Conservation (phyloP, 2,888 invertebrate species). For the Synanthedon vespiformis region DNA sequence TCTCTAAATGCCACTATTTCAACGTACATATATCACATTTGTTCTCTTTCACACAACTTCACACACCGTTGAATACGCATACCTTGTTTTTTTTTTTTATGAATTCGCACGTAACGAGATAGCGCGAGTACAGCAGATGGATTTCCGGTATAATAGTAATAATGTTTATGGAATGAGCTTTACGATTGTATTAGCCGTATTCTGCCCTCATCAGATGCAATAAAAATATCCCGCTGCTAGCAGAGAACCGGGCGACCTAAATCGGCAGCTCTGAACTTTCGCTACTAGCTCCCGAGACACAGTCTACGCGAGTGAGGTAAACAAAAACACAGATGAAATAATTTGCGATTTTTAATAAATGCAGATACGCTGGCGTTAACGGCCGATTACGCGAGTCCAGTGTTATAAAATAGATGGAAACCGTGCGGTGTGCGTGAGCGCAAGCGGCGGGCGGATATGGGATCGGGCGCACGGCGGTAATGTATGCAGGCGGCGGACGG, state of each 20-base stretch:
- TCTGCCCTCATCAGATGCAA: slow-evolving; percentile 57
- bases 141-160: slow-evolving; percentile 2
- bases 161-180: slow-evolving; percentile 64
- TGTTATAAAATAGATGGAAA: not conserved
- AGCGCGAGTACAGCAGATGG: not conserved
- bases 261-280: slow-evolving; percentile 40
- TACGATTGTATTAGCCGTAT: slow-evolving; percentile 51
- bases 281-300: slow-evolving; percentile 27
- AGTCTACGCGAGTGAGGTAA: slow-evolving; percentile 25
- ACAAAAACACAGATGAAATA: slow-evolving; percentile 12
- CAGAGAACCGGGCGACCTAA: slow-evolving; percentile 67
- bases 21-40: slow-evolving; percentile 26
- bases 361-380: slow-evolving; percentile 1
- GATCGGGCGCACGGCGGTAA: slow-evolving; percentile 4
- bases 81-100: not conserved
- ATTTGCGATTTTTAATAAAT: slow-evolving; percentile 14
- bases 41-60: slow-evolving; percentile 16
- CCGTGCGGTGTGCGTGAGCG: slow-evolving; percentile 5
- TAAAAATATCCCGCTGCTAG: slow-evolving; percentile 68
- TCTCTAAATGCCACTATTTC: slow-evolving; percentile 47
- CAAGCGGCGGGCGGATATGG: slow-evolving; percentile 8
- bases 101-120: not conserved
- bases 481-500: slow-evolving; percentile 38
- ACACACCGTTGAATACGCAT: not conserved
- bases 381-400: slow-evolving; percentile 6